phyloP scores from a whole-genome alignment of 1,140 invertebrate genomes.

The Cepaea nemoralis region DNA sequence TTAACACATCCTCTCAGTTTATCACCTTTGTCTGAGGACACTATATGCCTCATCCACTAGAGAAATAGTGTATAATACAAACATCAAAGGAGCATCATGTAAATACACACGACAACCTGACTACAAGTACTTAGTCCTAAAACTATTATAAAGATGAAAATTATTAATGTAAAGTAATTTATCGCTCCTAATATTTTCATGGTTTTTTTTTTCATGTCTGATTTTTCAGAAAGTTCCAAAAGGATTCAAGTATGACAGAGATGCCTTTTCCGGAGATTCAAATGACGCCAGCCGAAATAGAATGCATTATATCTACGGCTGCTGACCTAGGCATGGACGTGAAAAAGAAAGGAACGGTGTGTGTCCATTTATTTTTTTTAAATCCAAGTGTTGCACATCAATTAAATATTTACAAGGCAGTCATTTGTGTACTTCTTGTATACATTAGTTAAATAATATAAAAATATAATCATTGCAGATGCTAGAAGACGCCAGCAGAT shows the following conservation, averaged over 20 bases:
- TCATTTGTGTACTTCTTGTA: not conserved
- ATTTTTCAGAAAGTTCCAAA: constrained; percentile 34
- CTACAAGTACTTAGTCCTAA: too few species aligned
- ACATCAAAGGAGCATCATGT: too few species aligned
- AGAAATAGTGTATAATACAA: too few species aligned
- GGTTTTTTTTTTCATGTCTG: not conserved
- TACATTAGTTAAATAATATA: not conserved
- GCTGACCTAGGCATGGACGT: constrained; percentile 24
- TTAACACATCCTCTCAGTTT: too few species aligned
- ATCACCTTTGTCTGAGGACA: too few species aligned
- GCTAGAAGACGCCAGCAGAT: not conserved
- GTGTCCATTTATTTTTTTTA: not conserved
- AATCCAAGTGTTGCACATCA: too few species aligned
- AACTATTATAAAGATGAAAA: too few species aligned
- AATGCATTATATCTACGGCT: constrained; percentile 32
- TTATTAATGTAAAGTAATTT: not conserved
- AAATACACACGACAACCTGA: too few species aligned
- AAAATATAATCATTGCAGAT: not conserved
- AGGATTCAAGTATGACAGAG: constrained; percentile 30
- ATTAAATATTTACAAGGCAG: too few species aligned
- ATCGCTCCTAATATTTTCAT: not conserved
- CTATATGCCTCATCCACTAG: too few species aligned
- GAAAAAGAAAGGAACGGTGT: constrained; percentile 28
- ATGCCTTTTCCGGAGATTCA: constrained; percentile 29
- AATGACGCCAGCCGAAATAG: constrained; percentile 33